A percentile compares a stretch with the other conserved stretches of the same genome.
These are phyloP conservation scores for Limulus polyphemus DNA, from an alignment of 2,888 invertebrate genomes.

Conservation along the genomic window DNA sequence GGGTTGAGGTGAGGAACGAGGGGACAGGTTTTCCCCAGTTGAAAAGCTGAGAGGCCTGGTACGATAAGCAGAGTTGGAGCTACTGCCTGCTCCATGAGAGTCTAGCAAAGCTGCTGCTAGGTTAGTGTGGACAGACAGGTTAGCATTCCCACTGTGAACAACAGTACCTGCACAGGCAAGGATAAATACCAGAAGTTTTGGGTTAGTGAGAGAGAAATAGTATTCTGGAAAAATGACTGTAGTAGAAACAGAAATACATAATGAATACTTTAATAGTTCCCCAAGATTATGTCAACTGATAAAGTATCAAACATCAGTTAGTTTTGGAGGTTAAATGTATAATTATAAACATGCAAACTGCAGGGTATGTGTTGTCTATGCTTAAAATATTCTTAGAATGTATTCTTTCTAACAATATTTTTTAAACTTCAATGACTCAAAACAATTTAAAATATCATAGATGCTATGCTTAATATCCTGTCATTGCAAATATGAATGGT, in stretches of 20 bases:
- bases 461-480: too few relatives aligned
- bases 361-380: too few relatives aligned
- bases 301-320: too few relatives aligned
- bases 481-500: too few relatives aligned
- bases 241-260: neutral
- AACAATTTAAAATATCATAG: too few relatives aligned
- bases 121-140: constrained; percentile 32
- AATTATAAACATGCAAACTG: too few relatives aligned
- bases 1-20: constrained; percentile 18
- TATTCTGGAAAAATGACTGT: neutral
- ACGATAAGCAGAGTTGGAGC: constrained; percentile 16
- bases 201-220: neutral
- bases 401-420: too few relatives aligned
- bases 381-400: too few relatives aligned
- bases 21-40: constrained; percentile 16
- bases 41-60: constrained; percentile 18
- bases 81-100: constrained; percentile 20
- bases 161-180: constrained; percentile 9
- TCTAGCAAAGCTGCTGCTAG: constrained; percentile 48
- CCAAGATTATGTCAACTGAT: too few relatives aligned
- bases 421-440: too few relatives aligned
- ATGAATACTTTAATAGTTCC: too few relatives aligned
- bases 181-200: neutral
- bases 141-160: constrained; percentile 10
- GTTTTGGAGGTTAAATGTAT: too few relatives aligned